Conservation (phyloP, 2,113 vertebrate species). For the Oceanites oceanicus region DNA sequence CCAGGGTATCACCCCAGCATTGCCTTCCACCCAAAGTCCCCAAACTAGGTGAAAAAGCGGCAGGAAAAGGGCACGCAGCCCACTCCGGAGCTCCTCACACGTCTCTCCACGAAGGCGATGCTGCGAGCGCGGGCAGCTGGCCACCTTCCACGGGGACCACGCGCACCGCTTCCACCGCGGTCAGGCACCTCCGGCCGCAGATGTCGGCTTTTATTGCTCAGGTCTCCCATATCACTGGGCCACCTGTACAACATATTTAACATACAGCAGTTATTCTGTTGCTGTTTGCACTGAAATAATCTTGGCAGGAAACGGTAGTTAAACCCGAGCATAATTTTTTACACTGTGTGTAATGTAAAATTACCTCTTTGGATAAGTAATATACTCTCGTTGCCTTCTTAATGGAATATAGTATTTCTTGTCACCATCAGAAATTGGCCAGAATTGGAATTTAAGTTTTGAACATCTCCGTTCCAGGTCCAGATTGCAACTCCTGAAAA, state of each 20-base stretch:
- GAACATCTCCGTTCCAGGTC: not conserved
- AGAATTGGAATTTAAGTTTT: not conserved
- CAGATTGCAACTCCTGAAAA: not conserved
- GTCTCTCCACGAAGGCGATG: not conserved
- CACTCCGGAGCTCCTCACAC: not conserved
- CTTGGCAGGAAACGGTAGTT: conserved; percentile 4
- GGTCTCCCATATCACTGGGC: conserved; percentile 66
- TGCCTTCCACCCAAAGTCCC: not conserved
- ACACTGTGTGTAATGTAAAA: not conserved
- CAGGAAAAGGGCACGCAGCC: not conserved
- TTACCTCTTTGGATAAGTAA: conserved; percentile 15
- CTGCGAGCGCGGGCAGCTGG: conserved; percentile 56
- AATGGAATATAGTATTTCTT: not conserved
- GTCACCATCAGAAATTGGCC: not conserved
- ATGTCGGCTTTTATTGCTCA: conserved; percentile 60
- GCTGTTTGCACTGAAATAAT: conserved; percentile 44
- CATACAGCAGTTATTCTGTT: conserved; percentile 28
- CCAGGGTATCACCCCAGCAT: not conserved
- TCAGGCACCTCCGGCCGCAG: conserved; percentile 51
- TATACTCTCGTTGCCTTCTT: not conserved
- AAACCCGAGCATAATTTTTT: conserved; percentile 42
- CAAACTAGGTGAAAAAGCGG: not conserved
- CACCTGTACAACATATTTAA: conserved; percentile 75
- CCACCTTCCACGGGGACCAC: conserved; percentile 42
- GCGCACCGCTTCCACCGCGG: not conserved